Base-by-base conservation (phyloP, 2,888 invertebrate genomes). In the Mimachlamys varia region DNA sequence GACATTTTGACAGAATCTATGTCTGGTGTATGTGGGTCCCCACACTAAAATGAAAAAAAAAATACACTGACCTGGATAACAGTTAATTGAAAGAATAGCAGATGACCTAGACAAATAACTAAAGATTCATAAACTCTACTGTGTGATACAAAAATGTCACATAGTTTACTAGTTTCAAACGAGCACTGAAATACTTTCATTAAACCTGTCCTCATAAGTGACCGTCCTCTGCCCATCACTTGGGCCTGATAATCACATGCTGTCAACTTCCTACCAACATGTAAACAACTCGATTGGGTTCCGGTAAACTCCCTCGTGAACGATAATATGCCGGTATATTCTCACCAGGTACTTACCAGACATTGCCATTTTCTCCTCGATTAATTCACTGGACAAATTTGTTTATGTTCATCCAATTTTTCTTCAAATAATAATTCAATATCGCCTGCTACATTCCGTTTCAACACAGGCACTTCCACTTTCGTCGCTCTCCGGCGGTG, bases 201-300 rank as follows among this genome's bases (percentile, higher is more conserved):
- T 5, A 44, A 5, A 44, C 53, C 3, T 53, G 53, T 17, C 15
- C 15, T 0, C 19, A 22, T n/a, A 58, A 19, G 22, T 10, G 10
- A 58, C 22, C 19, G 58, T 58, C 58, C 58, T 58, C 58, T n/a
- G 58, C 58, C n/a, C 76, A 76, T 76, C 76, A 33, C 76, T 44
- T 44, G 7, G 44, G 44, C 44, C 44, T 44, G n/a, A 76, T 27
- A 76, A 76, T 76, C 76, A 76, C 76, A 76, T 76, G 76, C 27
- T 76, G 15, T 15, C 10, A 33, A 76, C 76, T 76, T 76, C 76
- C 76, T 76, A 76, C 76, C 76, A 76, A 76, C 76, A 76, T 76
- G 76, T 76, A 76, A 76, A 76, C 76, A 76, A 76, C 76, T 33
- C 27, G 76, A 27, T 33, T 76, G 33, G 76, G 76, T 76, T 76